Evolutionary conservation across 2,113 vertebrate genomes (phyloP), one percentile per base, ranked within the genome.

Genomic region (Hippocampus barbouri): DNA sequence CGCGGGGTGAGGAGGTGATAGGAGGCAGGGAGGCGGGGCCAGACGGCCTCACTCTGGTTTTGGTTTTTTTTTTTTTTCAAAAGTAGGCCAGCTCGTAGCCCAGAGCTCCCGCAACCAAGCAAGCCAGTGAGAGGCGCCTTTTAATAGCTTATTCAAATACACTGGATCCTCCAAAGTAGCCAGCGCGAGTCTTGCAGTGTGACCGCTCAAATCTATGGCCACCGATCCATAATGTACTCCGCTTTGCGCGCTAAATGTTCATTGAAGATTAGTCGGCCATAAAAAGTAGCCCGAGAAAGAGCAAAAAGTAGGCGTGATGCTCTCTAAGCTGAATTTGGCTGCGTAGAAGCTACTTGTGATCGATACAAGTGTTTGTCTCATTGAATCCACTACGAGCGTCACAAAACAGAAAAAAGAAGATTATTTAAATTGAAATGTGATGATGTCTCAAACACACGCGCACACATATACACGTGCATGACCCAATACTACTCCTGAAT

Each of bases 71-170:
- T 34, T 34, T n/a, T 74, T 75, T 69, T 12, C 7, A 23, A 86
- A 92, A 91, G 76, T 92, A 89, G 90, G 90, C 76, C 88, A 90
- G 79, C 79, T 72, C 77, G 68, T 87, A 87, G 88, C 88, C 81
- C 73, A 73, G 70, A 90, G 88, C 85, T 57, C 66, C 69, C 47
- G 71, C 23, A 5, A 59, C 56, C n/a, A n/a, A 11, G n/a, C 8
- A 25, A 59, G 56, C 25, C 11, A 6, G 56, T 1, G 1, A 27
- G 76, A 77, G 78, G 38, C 74, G 75, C 76, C 84, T 73, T 59
- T 23, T 23, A n/a, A 65, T 23, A n/a, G 12, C 34, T n/a, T 10
- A 23, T 41, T 41, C 4, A 40, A 64, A n/a, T 64, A n/a, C 25
- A 5, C 38, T 1, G 3, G 5, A 23, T 8, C 5, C 6, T 12